Percentiles rank a stretch among this genome's conserved stretches.
Conservation (phyloP, 2,113 vertebrate species). For the Tympanuchus pallidicinctus region DNA sequence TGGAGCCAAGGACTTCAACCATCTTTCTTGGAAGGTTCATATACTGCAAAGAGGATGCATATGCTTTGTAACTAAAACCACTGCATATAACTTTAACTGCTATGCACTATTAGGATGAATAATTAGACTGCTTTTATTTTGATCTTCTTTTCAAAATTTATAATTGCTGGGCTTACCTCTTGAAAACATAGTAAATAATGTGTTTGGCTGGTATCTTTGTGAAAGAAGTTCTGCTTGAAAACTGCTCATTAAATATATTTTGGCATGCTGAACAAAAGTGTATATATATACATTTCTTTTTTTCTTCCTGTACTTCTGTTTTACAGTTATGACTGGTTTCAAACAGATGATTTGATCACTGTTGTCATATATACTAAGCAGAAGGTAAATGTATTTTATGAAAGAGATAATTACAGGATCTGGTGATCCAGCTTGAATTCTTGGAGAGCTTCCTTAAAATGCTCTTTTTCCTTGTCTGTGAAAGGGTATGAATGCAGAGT, state of each 20-base stretch:
- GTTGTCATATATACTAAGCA: slow-evolving; percentile 90
- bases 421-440: not conserved
- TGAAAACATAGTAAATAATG: not conserved
- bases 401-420: not conserved
- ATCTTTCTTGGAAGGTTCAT: not conserved
- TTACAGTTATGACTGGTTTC: slow-evolving; percentile 96
- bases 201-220: not conserved
- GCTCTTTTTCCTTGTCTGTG: not conserved
- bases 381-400: slow-evolving; percentile 71
- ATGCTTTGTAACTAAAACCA: not conserved
- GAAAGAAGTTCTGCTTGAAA: not conserved
- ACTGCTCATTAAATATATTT: not conserved
- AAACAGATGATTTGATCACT: slow-evolving; percentile 86
- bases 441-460: not conserved
- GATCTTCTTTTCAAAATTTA: not conserved
- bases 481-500: slow-evolving; percentile 81
- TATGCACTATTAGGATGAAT: not conserved
- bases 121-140: not conserved
- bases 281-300: not conserved
- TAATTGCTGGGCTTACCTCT: not conserved
- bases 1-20: not conserved
- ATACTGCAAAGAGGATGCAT: not conserved
- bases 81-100: not conserved
- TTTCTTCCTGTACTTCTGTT: not conserved
- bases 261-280: not conserved